These are phyloP conservation scores for Plotosus lineatus DNA, from an alignment of 2,113 vertebrate genomes.

Conservation along the genomic window DNA sequence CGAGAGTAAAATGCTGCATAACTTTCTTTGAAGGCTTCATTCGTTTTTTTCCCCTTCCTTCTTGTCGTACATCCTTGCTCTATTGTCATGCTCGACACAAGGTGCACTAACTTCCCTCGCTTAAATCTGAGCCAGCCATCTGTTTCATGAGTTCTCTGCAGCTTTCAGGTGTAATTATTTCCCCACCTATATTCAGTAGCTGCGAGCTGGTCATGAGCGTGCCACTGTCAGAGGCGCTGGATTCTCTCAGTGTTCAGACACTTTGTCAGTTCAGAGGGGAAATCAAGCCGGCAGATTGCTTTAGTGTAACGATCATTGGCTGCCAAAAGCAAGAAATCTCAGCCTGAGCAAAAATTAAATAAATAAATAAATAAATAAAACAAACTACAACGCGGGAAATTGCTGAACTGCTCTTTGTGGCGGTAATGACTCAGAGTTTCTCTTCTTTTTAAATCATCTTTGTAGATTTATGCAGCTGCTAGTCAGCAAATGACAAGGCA, in stretches of 20 bases:
- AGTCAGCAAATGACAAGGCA: slow-evolving; percentile 32
- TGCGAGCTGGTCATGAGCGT: slow-evolving; percentile 26
- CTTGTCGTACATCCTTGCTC: slow-evolving; percentile 20
- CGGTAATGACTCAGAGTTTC: slow-evolving; percentile 48
- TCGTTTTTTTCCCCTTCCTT: neutral
- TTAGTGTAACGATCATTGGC: slow-evolving; percentile 55
- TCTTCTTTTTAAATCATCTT: slow-evolving; percentile 44
- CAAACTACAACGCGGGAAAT: slow-evolving; percentile 43
- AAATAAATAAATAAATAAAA: neutral
- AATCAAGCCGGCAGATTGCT: slow-evolving; percentile 50
- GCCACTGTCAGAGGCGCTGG: slow-evolving; percentile 42
- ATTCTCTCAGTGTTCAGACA: slow-evolving; percentile 30
- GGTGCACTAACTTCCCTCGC: slow-evolving; percentile 30
- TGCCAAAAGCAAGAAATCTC: slow-evolving; percentile 46
- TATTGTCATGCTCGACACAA: slow-evolving; percentile 35
- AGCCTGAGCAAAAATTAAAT: slow-evolving; percentile 24
- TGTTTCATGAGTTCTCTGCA: slow-evolving; percentile 38
- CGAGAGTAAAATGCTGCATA: neutral
- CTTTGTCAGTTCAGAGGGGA: slow-evolving; percentile 35
- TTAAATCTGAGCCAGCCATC: slow-evolving; percentile 51
- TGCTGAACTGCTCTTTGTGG: slow-evolving; percentile 54
- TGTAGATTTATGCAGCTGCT: slow-evolving; percentile 38
- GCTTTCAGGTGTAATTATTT: slow-evolving; percentile 35
- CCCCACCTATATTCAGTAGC: slow-evolving; percentile 22
- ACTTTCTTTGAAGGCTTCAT: neutral